Evolutionary conservation across 2,797 vertebrate genomes (phyloP).

Genomic region (Hozukius guyotensis): DNA sequence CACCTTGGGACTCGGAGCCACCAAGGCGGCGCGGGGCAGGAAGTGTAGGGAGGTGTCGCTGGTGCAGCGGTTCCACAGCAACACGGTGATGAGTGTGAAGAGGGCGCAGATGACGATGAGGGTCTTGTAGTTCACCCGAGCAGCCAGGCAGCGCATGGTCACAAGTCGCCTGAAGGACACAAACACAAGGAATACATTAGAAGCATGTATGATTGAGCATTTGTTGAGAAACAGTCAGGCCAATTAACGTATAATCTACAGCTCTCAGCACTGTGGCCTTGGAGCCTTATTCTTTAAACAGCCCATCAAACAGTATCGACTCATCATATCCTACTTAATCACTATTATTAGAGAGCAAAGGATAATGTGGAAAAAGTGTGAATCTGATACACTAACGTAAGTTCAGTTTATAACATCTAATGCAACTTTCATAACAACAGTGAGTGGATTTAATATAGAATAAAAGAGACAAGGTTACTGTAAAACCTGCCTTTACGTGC

Average conservation of each 20-base stretch:
- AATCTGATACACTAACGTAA: not conserved
- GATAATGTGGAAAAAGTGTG: not conserved
- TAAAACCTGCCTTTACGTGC: not conserved
- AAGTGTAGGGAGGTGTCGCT: slow-evolving; percentile 82
- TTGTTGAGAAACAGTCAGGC: not conserved
- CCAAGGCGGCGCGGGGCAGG: slow-evolving; percentile 75
- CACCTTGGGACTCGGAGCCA: slow-evolving; percentile 83
- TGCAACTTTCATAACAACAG: not conserved
- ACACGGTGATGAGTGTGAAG: slow-evolving; percentile 91
- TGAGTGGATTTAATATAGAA: not conserved
- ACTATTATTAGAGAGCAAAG: not conserved
- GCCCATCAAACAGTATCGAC: not conserved
- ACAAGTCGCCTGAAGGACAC: slow-evolving; percentile 78
- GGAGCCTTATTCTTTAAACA: not conserved
- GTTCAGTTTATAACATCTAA: not conserved
- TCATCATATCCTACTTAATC: not conserved
- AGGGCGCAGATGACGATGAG: slow-evolving; percentile 94
- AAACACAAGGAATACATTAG: slow-evolving; percentile 24
- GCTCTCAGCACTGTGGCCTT: not conserved
- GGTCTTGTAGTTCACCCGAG: slow-evolving; percentile 98
- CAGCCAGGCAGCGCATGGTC: slow-evolving; percentile 98
- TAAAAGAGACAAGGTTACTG: not conserved
- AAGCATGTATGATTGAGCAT: not conserved
- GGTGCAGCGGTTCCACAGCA: slow-evolving; percentile 96
- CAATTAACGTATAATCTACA: not conserved